These are phyloP conservation scores for Polydrusus pterygomalis DNA, from an alignment of 2,888 invertebrate species.

Conservation along the genomic window DNA sequence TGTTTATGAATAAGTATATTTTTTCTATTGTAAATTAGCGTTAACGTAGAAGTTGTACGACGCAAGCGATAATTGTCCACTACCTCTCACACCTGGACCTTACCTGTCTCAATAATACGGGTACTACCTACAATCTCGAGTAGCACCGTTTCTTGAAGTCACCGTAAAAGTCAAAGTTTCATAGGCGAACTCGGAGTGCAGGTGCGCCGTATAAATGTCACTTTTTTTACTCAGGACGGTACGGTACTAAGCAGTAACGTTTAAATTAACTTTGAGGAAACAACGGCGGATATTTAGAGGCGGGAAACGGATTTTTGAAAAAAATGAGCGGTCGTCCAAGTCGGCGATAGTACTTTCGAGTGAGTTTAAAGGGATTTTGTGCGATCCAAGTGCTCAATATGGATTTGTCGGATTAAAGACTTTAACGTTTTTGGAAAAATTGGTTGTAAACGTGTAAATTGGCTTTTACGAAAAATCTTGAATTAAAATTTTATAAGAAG, in stretches of 20 bases:
- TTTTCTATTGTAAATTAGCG: background rate
- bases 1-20: too few species aligned
- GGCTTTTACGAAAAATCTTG: background rate
- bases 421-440: background rate
- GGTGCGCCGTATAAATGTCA: slow-evolving; percentile 51
- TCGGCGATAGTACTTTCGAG: background rate
- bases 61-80: slow-evolving; percentile 24
- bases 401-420: background rate
- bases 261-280: background rate
- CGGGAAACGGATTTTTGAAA: slow-evolving; percentile 14
- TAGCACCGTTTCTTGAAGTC: slow-evolving; percentile 46
- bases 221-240: slow-evolving; percentile 26
- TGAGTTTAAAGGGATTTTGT: slow-evolving; percentile 4
- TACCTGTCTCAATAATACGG: slow-evolving; percentile 52
- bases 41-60: background rate
- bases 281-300: background rate
- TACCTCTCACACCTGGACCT: slow-evolving; percentile 49
- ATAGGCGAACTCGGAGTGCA: slow-evolving; percentile 41
- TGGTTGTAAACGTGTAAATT: too few species aligned
- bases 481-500: too few species aligned
- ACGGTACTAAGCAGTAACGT: slow-evolving; percentile 30
- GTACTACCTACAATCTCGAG: slow-evolving; percentile 54
- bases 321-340: background rate
- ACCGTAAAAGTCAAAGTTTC: slow-evolving; percentile 48
- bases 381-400: background rate